Base-by-base conservation (phyloP, 23 tunicate species). In the Halocynthia roretzi region DNA sequence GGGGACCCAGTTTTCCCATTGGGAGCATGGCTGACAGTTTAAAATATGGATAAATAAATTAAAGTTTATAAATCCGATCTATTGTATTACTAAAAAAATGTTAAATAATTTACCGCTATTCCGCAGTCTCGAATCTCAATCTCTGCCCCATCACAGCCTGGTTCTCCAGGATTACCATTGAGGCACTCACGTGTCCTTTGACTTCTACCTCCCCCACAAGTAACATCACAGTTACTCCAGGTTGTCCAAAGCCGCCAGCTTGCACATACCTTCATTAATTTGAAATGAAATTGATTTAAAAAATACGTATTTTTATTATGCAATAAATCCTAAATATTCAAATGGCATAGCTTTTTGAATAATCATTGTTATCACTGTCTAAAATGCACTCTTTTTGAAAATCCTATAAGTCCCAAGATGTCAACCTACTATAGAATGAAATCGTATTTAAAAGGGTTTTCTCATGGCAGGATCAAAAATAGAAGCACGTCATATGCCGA, bases 191-290 rank as follows among this genome's bases (percentile, higher is more conserved):
- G 75, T 11, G 61, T n/a, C 7, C 68, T 77, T 14, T 0, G 18
- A 18, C 23, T 31, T 8, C 68, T 20, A 8, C 83, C 83, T 15
- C 10, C 10, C 0, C 83, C 83, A 40, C 83, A 80, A n/a, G 83
- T 80, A 56, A 48, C 83, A 44, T 21, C 52, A 55, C 97, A 91
- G 9, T 52, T 54, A 48, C 72, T 56, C 91, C 90, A 91, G 7
- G 80, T 8, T 7, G 83, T 15, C 90, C 90, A 91, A 14, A 75
- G 6, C 18, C 84, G 81, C 87, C 87, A 91, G 77, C 77, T 77
- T 7, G 87, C 83, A 67, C 97, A 91, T 7, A 55, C 61, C 97
- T 91, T 8, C 4, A 67, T 40, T n/a, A 60, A 60, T 60, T 60
- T 15, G 64, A n/a, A 15, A n/a, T 60, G 4, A 15, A 72, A 19